Evolutionary conservation across 64 coral and sea anemone species (phyloP).

Genomic region (Montipora cactus): DNA sequence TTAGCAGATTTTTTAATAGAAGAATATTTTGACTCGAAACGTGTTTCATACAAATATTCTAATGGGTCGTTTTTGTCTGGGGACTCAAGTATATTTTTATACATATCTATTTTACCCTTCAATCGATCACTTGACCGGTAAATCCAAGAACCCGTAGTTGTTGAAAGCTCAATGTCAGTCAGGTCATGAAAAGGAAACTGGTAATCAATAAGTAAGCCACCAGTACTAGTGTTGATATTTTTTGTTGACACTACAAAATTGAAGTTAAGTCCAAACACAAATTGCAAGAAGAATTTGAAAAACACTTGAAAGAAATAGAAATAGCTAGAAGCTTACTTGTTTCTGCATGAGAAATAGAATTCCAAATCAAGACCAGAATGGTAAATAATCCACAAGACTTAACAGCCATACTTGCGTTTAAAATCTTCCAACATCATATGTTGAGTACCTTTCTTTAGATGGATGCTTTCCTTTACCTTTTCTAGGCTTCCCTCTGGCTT

Average conservation of each 20-base stretch:
- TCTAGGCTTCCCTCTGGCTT: too few species aligned
- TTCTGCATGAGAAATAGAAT: neutral
- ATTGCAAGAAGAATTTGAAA: neutral
- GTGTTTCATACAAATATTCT: neutral
- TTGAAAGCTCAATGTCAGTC: neutral
- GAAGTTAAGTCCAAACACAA: neutral
- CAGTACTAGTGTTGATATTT: neutral
- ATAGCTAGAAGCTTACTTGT: neutral
- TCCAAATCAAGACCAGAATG: neutral
- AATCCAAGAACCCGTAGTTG: slow-evolving; percentile 4
- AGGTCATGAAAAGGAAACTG: slow-evolving; percentile 1
- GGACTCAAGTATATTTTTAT: slow-evolving; percentile 36
- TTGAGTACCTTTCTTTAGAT: too few species aligned
- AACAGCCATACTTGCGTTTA: neutral
- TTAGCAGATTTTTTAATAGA: slow-evolving; percentile 40
- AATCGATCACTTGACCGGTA: neutral
- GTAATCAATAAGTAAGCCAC: neutral
- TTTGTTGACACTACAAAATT: neutral
- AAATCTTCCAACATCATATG: too few species aligned
- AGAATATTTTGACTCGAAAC: slow-evolving; percentile 58
- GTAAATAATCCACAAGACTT: neutral
- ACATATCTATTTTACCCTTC: slow-evolving; percentile 37
- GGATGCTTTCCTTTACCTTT: too few species aligned
- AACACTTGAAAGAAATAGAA: neutral
- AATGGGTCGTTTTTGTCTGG: slow-evolving; percentile 45